Percentiles rank a stretch among this genome's conserved stretches.
These are phyloP conservation scores for Drosophila nr. medialis DNA, from an alignment of 2,888 invertebrate genomes.

Conservation along the genomic window DNA sequence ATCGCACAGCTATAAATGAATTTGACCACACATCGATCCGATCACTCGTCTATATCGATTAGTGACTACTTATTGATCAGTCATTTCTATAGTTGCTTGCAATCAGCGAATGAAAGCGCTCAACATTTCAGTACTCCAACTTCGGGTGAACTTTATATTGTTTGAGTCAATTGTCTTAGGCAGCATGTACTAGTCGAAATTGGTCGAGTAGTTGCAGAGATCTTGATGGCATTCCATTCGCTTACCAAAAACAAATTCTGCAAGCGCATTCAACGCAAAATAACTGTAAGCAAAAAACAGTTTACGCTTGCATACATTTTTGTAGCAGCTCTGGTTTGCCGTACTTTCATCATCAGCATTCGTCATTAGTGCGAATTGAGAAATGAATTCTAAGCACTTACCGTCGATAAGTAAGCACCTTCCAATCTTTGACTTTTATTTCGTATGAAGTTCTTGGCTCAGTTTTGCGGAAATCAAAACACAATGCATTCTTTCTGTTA, in stretches of 20 bases:
- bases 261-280: neutral
- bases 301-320: neutral
- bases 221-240: slow-evolving; percentile 6
- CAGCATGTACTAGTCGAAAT: neutral
- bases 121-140: too few species aligned
- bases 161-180: neutral
- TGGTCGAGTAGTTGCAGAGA: neutral
- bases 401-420: neutral
- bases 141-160: neutral
- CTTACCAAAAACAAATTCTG: neutral
- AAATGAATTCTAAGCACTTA: neutral
- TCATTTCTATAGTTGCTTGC: neutral
- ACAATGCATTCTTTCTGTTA: neutral
- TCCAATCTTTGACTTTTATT: neutral
- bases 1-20: neutral
- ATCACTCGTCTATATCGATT: neutral
- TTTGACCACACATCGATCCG: too few species aligned
- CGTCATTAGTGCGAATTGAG: neutral
- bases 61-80: neutral
- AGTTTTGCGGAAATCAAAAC: slow-evolving; percentile 3
- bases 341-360: neutral
- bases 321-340: neutral
- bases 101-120: neutral
- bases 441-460: neutral
- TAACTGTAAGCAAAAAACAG: neutral